Conservation (phyloP, 1,140 invertebrate genomes). For the Eulimnadia texana region DNA sequence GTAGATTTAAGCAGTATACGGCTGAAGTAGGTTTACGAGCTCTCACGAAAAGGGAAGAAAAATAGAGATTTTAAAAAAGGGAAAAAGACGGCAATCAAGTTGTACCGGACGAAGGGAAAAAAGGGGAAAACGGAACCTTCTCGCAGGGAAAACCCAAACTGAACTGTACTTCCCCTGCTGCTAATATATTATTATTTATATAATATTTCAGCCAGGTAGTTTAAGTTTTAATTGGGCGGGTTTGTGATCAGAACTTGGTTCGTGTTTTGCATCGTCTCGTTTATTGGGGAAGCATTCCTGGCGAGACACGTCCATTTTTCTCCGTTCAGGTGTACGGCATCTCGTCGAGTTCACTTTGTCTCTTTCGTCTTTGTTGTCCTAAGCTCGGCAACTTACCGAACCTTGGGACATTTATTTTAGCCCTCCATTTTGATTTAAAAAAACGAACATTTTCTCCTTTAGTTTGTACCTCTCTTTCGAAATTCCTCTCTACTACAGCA, state of each 20-base stretch:
- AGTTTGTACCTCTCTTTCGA: background rate
- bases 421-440: background rate
- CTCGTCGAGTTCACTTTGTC: conserved; percentile 9
- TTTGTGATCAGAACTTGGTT: background rate
- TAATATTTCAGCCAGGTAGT: too few species aligned
- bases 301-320: background rate
- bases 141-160: too few species aligned
- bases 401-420: background rate
- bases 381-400: background rate
- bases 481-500: background rate
- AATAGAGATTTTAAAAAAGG: too few species aligned
- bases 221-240: background rate
- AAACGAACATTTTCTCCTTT: background rate
- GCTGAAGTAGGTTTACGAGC: too few species aligned
- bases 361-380: conserved; percentile 8
- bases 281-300: background rate
- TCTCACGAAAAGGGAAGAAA: too few species aligned
- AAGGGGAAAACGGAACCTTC: too few species aligned
- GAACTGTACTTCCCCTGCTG: too few species aligned
- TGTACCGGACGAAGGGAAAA: too few species aligned
- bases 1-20: too few species aligned
- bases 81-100: too few species aligned
- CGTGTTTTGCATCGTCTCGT: conserved; percentile 1
- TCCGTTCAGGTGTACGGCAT: conserved; percentile 2
- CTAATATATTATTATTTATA: too few species aligned